These are phyloP conservation scores for Phrynocephalus versicolor DNA, from an alignment of 2,113 vertebrate species.

Conservation along the genomic window DNA sequence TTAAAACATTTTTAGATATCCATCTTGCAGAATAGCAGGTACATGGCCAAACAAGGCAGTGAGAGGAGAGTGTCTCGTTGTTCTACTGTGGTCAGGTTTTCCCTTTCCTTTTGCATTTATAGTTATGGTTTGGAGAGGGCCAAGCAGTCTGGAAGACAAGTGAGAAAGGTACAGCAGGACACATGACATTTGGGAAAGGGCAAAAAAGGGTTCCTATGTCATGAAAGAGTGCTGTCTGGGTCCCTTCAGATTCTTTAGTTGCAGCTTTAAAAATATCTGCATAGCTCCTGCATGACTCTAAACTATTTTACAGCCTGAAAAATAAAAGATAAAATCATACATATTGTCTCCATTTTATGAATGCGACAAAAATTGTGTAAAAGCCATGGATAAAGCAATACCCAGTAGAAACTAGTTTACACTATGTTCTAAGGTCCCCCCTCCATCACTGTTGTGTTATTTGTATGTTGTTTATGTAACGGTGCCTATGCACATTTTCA, in stretches of 20 bases:
- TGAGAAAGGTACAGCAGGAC: too few species aligned
- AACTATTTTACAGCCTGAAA: neutral
- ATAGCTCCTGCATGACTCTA: neutral
- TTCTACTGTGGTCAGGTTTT: too few species aligned
- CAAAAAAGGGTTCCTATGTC: too few species aligned
- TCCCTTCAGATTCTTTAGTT: neutral
- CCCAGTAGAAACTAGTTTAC: neutral
- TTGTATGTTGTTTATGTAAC: neutral
- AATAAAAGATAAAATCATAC: neutral
- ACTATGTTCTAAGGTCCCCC: neutral
- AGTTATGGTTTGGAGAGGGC: too few species aligned
- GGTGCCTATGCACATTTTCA: neutral
- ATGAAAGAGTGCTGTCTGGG: too few species aligned
- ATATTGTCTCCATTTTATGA: neutral
- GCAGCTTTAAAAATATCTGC: neutral
- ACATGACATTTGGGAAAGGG: too few species aligned
- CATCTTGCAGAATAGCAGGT: too few species aligned
- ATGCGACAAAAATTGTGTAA: neutral
- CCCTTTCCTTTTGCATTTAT: too few species aligned
- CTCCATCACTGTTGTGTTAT: neutral
- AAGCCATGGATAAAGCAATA: neutral
- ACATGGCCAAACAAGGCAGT: too few species aligned
- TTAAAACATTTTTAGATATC: too few species aligned
- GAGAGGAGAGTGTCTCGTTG: too few species aligned
- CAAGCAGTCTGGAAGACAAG: too few species aligned